These are phyloP conservation scores for Mustela nigripes DNA, from an alignment of 2,113 vertebrate genomes.

Conservation along the genomic window DNA sequence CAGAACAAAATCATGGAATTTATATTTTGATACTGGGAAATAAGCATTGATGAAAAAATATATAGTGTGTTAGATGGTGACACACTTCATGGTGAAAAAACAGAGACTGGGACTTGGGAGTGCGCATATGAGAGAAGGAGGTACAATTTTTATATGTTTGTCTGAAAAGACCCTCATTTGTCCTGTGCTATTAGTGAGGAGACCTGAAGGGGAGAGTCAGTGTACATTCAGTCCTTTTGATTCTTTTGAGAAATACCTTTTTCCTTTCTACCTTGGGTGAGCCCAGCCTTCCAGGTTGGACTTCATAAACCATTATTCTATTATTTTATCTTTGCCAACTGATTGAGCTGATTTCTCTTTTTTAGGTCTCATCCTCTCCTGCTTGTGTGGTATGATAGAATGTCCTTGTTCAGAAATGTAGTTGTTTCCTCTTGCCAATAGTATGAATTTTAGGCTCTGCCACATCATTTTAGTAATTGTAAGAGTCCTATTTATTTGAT, in stretches of 20 bases:
- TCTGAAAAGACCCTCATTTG: background rate
- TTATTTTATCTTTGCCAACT: background rate
- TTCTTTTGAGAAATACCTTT: background rate
- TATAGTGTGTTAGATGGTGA: background rate
- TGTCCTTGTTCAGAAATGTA: background rate
- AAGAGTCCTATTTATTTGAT: background rate
- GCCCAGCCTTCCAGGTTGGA: background rate
- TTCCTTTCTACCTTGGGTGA: background rate
- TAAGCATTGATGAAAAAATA: background rate
- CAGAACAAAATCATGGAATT: background rate
- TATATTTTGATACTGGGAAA: background rate
- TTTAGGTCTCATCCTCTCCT: background rate
- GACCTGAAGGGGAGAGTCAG: background rate
- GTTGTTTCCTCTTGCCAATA: background rate
- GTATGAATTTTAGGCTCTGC: background rate
- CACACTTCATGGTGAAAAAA: background rate
- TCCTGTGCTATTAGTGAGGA: background rate
- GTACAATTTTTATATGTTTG: background rate
- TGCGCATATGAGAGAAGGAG: background rate
- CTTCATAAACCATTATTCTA: background rate
- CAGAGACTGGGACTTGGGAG: background rate
- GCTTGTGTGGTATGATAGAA: background rate
- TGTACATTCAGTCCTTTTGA: background rate
- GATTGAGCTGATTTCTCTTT: background rate
- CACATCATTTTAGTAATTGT: background rate